These are phyloP conservation scores for Piaya cayana DNA, from an alignment of 2,113 vertebrate genomes.

Conservation along the genomic window DNA sequence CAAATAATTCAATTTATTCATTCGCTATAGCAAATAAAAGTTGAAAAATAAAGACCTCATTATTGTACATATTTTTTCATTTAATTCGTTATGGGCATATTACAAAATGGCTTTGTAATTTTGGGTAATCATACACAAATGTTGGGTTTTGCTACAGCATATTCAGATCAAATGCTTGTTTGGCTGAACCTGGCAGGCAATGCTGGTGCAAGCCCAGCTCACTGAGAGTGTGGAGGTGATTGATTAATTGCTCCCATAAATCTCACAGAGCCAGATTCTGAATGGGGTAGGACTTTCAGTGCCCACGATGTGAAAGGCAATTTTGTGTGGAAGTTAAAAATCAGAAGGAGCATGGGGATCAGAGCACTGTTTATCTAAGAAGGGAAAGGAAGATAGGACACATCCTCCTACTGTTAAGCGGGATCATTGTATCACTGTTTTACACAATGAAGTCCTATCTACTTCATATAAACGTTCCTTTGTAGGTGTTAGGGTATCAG, in stretches of 20 bases:
- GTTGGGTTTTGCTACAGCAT: constrained; percentile 14
- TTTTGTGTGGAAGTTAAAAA: neutral
- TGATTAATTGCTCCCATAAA: constrained; percentile 34
- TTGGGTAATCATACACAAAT: constrained; percentile 63
- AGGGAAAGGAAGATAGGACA: neutral
- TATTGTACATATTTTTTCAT: constrained; percentile 49
- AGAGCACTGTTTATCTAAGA: neutral
- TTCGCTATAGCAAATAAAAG: constrained; percentile 2
- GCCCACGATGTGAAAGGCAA: neutral
- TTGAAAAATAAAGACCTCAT: constrained; percentile 34
- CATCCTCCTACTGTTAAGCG: neutral
- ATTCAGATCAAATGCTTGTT: constrained; percentile 23
- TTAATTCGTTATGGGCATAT: constrained; percentile 28
- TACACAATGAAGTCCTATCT: neutral
- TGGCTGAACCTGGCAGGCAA: constrained; percentile 27
- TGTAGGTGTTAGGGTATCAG: neutral
- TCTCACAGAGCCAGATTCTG: neutral
- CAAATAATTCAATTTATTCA: neutral
- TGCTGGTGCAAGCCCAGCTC: constrained; percentile 31
- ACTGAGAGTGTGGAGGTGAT: neutral
- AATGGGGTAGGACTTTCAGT: neutral
- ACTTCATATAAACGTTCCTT: neutral
- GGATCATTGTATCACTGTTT: neutral
- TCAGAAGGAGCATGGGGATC: neutral
- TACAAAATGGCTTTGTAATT: constrained; percentile 69